Evolutionary conservation across 2,888 invertebrate species (phyloP), one percentile per base, ranked within the genome.

Genomic region (Phrixothrix hirtus): DNA sequence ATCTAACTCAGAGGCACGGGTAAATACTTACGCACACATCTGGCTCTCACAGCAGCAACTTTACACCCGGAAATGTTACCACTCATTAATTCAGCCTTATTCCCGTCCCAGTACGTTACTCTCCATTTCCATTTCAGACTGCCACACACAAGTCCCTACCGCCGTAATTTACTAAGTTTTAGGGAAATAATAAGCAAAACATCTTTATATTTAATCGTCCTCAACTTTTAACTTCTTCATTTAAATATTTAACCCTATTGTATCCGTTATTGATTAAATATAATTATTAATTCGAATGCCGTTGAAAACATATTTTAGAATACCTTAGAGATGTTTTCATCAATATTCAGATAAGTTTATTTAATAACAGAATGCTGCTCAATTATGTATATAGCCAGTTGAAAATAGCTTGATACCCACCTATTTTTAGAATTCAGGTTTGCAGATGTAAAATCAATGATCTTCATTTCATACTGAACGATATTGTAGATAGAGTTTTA

Each of bases 41-140:
- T 67, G 66, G 63, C 64, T 63, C 61, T 65, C 63, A 66, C 61
- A 64, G 63, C 66, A 59, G 62, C 67, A 67, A 68, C 68, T 68
- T 66, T 65, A 64, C 68, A 67, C 67, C 66, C 64, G 65, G 65
- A 69, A 68, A 67, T 69, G 68, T 68, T 66, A 67, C 66, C 67
- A 67, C 66, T 67, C 66, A 65, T 68, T 69, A 69, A 69, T 69
- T 69, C 67, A 67, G 62, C 61, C 65, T 63, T 64, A 64, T 65
- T 67, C 63, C 63, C 64, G 62, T 61, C 63, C 59, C 59, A 62
- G 62, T 61, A 64, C 62, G 61, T 63, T 64, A 57, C 55, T 63
- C 59, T 62, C 61, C 60, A 60, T 64, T 61, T 60, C 55, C 59
- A 62, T 57, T 57, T 55, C 54, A 59, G 56, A 57, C 57, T 59